Evolutionary conservation across 1,140 invertebrate genomes (phyloP), one percentile per base, ranked within the genome.

Genomic region (Armadillidium nasatum): DNA sequence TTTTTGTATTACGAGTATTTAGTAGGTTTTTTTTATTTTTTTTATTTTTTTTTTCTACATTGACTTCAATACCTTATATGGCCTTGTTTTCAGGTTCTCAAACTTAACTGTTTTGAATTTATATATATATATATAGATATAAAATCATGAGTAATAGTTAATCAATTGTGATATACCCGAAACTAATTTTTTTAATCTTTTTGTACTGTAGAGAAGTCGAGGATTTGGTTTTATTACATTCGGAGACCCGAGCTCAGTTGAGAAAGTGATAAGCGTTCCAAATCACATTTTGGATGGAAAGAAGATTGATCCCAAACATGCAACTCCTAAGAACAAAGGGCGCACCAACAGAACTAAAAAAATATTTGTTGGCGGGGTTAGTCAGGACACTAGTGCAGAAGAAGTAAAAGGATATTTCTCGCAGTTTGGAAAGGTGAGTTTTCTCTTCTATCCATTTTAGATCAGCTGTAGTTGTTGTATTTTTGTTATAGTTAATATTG

Each of bases 201-300:
- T 43, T 44, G 50, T 44, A n/a, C 45, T 89, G 84, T 89, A 95
- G 93, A 90, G 93, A 84, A 94, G 93, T 88, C 90, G 94, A 82
- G 94, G 94, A 82, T 95, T 95, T 87, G 94, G 93, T 82, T 96
- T 95, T 87, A 95, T 96, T 83, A 95, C 93, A 83, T 96, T 95
- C 86, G 90, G 92, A 83, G 93, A 95, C 84, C 91, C 93, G 46
- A 89, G 90, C 78, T 93, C 92, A 83, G 94, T 95, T 74, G 92
- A 94, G 85, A 94, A 94, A 85, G 93, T 95, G 72, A 89, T 95
- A 71, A 91, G 92, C 85, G 91, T 92, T 81, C 93, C 93, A 73
- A 93, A 94, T 78, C 94, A 96, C 88, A 94, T 93, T 74, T 88
- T 97, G 77, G 94, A 96, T 85, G 94, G 94, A 76, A 96, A 96